A percentile compares a stretch with the other conserved stretches of the same genome.
Conservation (phyloP, 2,888 invertebrate species). For the Diplazon laetatorius region DNA sequence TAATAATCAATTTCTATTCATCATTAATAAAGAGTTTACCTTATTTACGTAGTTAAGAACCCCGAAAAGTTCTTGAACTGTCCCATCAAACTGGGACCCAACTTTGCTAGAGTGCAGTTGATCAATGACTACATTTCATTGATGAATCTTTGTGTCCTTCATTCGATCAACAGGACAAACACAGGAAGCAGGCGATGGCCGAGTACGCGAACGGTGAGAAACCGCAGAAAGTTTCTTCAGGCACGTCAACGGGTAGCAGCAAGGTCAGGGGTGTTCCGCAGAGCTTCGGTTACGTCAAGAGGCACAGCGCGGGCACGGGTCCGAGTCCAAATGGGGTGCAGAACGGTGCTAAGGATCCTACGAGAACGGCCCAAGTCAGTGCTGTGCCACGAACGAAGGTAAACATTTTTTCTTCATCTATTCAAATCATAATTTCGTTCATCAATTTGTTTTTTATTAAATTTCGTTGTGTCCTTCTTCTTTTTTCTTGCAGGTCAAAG, state of each 20-base stretch:
- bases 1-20: conserved; percentile 31
- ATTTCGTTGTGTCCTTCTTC: neutral
- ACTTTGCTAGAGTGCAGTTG: neutral
- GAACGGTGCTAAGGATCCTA: conserved; percentile 80
- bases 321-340: conserved; percentile 82
- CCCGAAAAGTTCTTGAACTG: neutral
- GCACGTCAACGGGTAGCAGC: conserved; percentile 82
- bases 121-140: neutral
- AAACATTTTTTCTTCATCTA: too few relatives aligned
- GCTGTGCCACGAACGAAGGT: conserved; percentile 93
- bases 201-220: conserved; percentile 80
- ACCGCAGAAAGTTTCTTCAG: conserved; percentile 79
- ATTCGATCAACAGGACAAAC: conserved; percentile 74
- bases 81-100: neutral
- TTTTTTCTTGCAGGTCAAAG: conserved; percentile 85
- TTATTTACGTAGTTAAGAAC: neutral
- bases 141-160: conserved; percentile 5
- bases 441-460: neutral
- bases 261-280: conserved; percentile 90
- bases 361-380: conserved; percentile 91
- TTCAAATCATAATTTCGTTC: too few relatives aligned
- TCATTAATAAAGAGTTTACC: neutral
- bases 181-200: conserved; percentile 80
- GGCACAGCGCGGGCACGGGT: conserved; percentile 85
- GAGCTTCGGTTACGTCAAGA: conserved; percentile 93